Evolutionary conservation across 2,113 vertebrate species (phyloP), one percentile per base, ranked within the genome.

Genomic region (Lipophrys pholis): DNA sequence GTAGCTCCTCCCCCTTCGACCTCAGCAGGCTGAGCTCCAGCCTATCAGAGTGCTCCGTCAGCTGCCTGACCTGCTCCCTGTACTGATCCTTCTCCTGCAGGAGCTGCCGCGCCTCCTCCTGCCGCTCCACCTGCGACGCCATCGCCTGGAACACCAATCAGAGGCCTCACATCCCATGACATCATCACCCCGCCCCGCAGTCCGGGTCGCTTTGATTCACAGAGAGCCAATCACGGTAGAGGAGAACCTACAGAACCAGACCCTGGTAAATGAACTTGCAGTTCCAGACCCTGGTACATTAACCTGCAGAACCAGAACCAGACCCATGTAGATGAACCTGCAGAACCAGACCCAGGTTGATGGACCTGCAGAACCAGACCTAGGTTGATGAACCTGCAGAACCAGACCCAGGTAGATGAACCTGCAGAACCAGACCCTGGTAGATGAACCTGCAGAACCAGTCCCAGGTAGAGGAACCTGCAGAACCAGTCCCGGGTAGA

Each of bases 11-110:
- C 46, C 92, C 94, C 78, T 98, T 94, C 1, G 94, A 87, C 66
- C 94, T 94, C 82, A 96, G 95, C 45, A 97, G 88, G 72, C 94
- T 94, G 15, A 97, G 91, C 64, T 98, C 96, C 74, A 96, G 84
- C 68, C 96, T 95, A 0, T 98, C 97, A 0, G 87, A 94, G 7
- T 86, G 89, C 83, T 97, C 96, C 0, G 93, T 88, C 69, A 97
- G 92, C 54, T 96, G 94, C 2, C 95, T 90, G 46, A 97, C 91
- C 83, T 88, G 92, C 88, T 95, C 96, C 38, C 97, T 94, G 53
- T 96, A 95, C n/a, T 68, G 17, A 0, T 98, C 97, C 61, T 97
- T 96, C 62, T 97, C 95, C 16, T 94, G 91, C 57, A 98, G 93
- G 75, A 89, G 93, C 69, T 89, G 90, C 8, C 94, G 92, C 3